These are phyloP conservation scores for Nesogale talazaci DNA, from an alignment of 2,113 vertebrate genomes.

Conservation along the genomic window DNA sequence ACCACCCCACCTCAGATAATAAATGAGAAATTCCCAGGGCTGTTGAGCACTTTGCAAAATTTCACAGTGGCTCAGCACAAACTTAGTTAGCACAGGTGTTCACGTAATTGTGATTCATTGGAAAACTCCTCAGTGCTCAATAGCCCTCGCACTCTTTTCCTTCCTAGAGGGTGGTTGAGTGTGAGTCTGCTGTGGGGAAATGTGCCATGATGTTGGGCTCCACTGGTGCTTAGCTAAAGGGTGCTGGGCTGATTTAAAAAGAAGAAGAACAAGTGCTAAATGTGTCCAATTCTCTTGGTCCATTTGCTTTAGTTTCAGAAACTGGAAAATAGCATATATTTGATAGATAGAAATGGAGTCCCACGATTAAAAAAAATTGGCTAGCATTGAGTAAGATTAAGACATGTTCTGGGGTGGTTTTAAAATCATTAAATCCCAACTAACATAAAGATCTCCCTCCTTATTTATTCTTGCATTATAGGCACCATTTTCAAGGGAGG, in stretches of 20 bases:
- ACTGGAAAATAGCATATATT: slow-evolving; percentile 30
- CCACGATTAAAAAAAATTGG: background rate
- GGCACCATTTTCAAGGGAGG: background rate
- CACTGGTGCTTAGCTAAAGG: slow-evolving; percentile 74
- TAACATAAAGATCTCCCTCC: background rate
- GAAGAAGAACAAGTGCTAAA: slow-evolving; percentile 57
- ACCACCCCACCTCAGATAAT: slow-evolving; percentile 79
- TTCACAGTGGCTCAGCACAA: slow-evolving; percentile 82
- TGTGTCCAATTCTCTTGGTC: slow-evolving; percentile 54
- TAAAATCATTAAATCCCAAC: slow-evolving; percentile 44
- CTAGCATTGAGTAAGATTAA: background rate
- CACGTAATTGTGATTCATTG: slow-evolving; percentile 87
- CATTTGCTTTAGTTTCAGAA: slow-evolving; percentile 69
- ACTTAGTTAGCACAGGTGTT: slow-evolving; percentile 87
- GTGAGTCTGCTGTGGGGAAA: slow-evolving; percentile 78
- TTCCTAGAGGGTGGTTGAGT: slow-evolving; percentile 71
- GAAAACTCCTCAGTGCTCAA: slow-evolving; percentile 82
- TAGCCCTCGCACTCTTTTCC: slow-evolving; percentile 78
- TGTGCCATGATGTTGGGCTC: slow-evolving; percentile 77
- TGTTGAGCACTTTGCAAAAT: slow-evolving; percentile 81
- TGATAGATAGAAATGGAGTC: slow-evolving; percentile 35
- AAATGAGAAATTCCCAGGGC: slow-evolving; percentile 84
- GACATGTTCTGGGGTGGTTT: background rate
- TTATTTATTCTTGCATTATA: slow-evolving; percentile 16
- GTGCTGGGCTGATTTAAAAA: slow-evolving; percentile 52